Evolutionary conservation across 2,797 vertebrate genomes (phyloP).

Genomic region (Helostoma temminkii): DNA sequence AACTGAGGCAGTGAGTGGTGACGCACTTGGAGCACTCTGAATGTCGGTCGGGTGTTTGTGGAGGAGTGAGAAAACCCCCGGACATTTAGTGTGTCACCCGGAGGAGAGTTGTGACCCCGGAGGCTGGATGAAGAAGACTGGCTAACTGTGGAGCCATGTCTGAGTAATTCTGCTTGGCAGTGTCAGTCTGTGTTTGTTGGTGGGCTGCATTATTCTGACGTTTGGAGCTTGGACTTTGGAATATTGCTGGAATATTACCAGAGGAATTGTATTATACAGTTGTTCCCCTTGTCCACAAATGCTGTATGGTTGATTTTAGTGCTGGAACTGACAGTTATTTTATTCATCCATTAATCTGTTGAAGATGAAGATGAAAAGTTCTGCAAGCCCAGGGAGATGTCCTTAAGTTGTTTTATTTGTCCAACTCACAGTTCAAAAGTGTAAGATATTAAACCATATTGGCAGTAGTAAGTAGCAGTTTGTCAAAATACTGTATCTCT

Average conservation of each 20-base stretch:
- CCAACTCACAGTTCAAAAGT: too few species aligned
- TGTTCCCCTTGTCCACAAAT: not conserved
- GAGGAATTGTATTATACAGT: not conserved
- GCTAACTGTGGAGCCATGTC: slow-evolving; percentile 12
- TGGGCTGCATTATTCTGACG: slow-evolving; percentile 29
- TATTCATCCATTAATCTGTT: not conserved
- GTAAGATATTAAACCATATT: too few species aligned
- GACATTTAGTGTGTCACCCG: slow-evolving; percentile 38
- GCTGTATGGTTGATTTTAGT: not conserved
- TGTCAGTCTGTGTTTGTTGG: slow-evolving; percentile 12
- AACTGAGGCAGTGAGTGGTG: slow-evolving; percentile 41
- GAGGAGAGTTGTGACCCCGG: slow-evolving; percentile 47
- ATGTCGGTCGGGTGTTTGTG: too few species aligned
- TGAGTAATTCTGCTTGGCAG: slow-evolving; percentile 35
- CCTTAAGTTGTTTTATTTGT: not conserved
- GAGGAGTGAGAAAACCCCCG: slow-evolving; percentile 46
- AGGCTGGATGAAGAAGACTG: slow-evolving; percentile 33
- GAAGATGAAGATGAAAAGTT: not conserved
- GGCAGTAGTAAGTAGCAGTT: too few species aligned
- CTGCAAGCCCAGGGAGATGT: not conserved
- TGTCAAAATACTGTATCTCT: slow-evolving; percentile 11
- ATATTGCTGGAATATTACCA: slow-evolving; percentile 2
- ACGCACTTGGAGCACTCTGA: slow-evolving; percentile 55
- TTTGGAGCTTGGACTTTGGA: slow-evolving; percentile 11
- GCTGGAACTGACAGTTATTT: not conserved